These are phyloP conservation scores for Metopia argyrocephala DNA, from an alignment of 2,888 invertebrate genomes.

Conservation along the genomic window DNA sequence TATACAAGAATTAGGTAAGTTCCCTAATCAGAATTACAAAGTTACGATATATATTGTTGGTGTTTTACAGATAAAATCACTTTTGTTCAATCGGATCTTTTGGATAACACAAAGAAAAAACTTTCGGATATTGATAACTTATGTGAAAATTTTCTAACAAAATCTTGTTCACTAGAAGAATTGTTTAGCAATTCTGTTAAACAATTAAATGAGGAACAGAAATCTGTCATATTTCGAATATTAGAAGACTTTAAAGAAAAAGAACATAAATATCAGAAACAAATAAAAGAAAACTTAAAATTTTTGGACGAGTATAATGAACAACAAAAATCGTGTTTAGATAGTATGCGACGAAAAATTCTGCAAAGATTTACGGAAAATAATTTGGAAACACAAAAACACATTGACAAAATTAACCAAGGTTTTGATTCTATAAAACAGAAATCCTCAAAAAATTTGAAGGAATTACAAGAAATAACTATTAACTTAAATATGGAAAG, in stretches of 20 bases:
- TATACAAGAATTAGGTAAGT: slow-evolving; percentile 72
- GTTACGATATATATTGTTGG: not conserved
- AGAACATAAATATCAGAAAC: slow-evolving; percentile 66
- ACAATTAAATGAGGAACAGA: slow-evolving; percentile 67
- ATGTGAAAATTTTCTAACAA: slow-evolving; percentile 67
- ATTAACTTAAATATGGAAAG: slow-evolving; percentile 60
- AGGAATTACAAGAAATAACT: slow-evolving; percentile 41
- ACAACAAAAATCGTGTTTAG: slow-evolving; percentile 69
- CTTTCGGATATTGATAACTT: slow-evolving; percentile 69
- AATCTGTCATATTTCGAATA: slow-evolving; percentile 63
- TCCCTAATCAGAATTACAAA: not conserved
- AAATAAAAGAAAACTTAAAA: slow-evolving; percentile 68
- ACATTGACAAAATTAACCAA: slow-evolving; percentile 66
- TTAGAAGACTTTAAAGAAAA: slow-evolving; percentile 70
- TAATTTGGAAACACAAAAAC: slow-evolving; percentile 62
- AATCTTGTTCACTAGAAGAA: slow-evolving; percentile 66
- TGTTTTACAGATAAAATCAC: slow-evolving; percentile 69
- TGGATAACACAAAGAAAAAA: slow-evolving; percentile 68
- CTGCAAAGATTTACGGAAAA: slow-evolving; percentile 62
- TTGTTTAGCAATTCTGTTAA: slow-evolving; percentile 66
- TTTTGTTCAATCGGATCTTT: slow-evolving; percentile 68
- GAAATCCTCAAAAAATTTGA: slow-evolving; percentile 53
- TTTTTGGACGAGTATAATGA: slow-evolving; percentile 68
- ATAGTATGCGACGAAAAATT: slow-evolving; percentile 68
- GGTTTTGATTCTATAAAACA: slow-evolving; percentile 67